These are phyloP conservation scores for Leptinotarsa lineolata DNA, from an alignment of 1,140 invertebrate species.

Conservation along the genomic window DNA sequence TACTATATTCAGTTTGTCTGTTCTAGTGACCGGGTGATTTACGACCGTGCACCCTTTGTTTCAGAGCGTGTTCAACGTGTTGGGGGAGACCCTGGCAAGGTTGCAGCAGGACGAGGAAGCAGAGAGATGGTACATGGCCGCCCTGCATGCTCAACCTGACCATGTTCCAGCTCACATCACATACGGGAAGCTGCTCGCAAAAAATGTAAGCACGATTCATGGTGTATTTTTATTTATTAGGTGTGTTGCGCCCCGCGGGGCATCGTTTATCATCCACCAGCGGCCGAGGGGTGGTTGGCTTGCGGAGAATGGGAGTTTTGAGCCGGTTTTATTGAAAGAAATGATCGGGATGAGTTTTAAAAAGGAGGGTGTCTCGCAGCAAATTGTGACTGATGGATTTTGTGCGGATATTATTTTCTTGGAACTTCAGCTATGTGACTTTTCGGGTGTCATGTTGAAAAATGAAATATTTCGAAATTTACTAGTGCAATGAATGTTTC, in stretches of 20 bases:
- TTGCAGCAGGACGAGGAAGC: constrained; percentile 79
- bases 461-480: no score
- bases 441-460: no score
- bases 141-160: constrained; percentile 78
- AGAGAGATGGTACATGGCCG: constrained; percentile 82
- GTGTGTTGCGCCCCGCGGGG: constrained; percentile 13
- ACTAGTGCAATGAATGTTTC: no score
- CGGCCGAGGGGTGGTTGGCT: not conserved
- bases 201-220: constrained; percentile 73
- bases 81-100: constrained; percentile 83
- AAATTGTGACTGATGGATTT: no score
- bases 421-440: no score
- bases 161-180: constrained; percentile 89
- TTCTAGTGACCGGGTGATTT: constrained; percentile 40
- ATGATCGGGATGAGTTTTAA: no score
- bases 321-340: no score
- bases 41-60: constrained; percentile 38
- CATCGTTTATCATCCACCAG: constrained; percentile 14
- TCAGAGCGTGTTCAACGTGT: constrained; percentile 82
- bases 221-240: constrained; percentile 19
- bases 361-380: no score
- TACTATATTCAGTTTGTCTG: not conserved
- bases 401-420: no score
- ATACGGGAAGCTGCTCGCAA: constrained; percentile 86
- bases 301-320: no score